Percentiles rank a stretch among this genome's conserved stretches.
These are phyloP conservation scores for Polyommatus iphigenia DNA, from an alignment of 2,888 invertebrate species.

Conservation along the genomic window DNA sequence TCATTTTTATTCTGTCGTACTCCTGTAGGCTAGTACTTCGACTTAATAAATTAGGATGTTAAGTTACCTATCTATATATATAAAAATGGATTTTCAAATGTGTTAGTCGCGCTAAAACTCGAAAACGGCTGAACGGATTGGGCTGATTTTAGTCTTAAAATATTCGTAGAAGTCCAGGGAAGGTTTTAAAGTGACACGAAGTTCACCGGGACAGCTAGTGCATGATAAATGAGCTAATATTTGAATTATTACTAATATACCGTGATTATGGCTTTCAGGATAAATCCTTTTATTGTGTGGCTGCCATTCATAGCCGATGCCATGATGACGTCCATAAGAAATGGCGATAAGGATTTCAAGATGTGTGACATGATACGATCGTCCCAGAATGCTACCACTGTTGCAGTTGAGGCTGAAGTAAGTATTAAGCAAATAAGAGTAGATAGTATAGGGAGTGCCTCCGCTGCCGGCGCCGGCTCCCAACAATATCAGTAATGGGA, in stretches of 20 bases:
- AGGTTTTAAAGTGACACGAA: too few species aligned
- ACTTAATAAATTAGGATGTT: background rate
- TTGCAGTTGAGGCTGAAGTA: constrained; percentile 16
- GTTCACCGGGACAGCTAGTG: too few species aligned
- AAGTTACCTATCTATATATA: too few species aligned
- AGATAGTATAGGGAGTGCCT: too few species aligned
- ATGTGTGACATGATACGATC: constrained; percentile 64
- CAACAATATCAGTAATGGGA: too few species aligned
- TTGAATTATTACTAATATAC: background rate
- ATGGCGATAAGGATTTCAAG: constrained; percentile 51
- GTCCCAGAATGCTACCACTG: constrained; percentile 46
- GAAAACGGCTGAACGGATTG: too few species aligned
- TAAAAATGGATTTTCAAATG: too few species aligned
- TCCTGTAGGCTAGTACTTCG: background rate
- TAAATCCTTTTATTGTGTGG: constrained; percentile 65
- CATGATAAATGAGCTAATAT: background rate
- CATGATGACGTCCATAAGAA: constrained; percentile 58
- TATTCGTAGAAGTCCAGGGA: too few species aligned
- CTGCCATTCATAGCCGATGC: constrained; percentile 63
- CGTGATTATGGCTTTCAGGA: constrained; percentile 48
- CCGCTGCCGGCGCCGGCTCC: too few species aligned
- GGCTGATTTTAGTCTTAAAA: too few species aligned
- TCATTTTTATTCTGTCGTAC: too few species aligned
- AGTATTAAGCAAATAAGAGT: background rate
- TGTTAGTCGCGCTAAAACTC: too few species aligned